Evolutionary conservation across 2,113 vertebrate genomes (phyloP).

Genomic region (Megatriorchis doriae): DNA sequence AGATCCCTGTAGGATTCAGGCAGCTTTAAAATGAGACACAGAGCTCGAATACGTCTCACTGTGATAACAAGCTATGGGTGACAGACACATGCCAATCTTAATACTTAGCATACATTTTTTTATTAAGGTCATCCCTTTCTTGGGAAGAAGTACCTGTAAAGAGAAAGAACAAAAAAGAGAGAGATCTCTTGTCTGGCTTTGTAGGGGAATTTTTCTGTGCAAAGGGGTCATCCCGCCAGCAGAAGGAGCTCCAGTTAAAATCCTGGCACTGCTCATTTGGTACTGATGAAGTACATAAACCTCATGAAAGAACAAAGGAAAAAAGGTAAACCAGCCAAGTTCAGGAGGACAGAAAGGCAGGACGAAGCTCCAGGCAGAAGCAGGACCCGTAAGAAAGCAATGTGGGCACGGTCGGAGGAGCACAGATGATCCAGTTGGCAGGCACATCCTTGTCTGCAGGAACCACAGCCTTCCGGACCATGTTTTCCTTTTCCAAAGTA

Average conservation of each 20-base stretch:
- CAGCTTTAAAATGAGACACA: background rate
- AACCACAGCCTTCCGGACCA: background rate
- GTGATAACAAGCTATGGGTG: background rate
- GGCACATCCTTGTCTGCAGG: background rate
- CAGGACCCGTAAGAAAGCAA: background rate
- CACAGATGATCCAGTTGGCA: background rate
- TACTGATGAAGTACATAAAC: background rate
- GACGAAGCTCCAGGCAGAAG: background rate
- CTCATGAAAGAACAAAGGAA: background rate
- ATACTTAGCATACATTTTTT: background rate
- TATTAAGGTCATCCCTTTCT: background rate
- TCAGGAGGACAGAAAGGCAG: background rate
- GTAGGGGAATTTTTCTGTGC: background rate
- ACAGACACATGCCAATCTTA: background rate
- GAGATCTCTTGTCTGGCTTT: background rate
- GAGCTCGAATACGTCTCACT: rapidly evolving
- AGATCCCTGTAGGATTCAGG: background rate
- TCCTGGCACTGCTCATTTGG: background rate
- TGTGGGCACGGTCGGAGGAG: background rate
- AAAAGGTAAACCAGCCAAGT: background rate
- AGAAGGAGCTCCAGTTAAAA: constrained; percentile 55
- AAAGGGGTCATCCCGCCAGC: background rate
- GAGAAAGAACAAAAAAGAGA: background rate
- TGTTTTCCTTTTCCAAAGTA: background rate
- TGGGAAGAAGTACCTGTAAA: background rate